Percentiles rank a stretch among this genome's conserved stretches.
Conservation (phyloP, 2,888 invertebrate species). For the Mythimna lalbum region DNA sequence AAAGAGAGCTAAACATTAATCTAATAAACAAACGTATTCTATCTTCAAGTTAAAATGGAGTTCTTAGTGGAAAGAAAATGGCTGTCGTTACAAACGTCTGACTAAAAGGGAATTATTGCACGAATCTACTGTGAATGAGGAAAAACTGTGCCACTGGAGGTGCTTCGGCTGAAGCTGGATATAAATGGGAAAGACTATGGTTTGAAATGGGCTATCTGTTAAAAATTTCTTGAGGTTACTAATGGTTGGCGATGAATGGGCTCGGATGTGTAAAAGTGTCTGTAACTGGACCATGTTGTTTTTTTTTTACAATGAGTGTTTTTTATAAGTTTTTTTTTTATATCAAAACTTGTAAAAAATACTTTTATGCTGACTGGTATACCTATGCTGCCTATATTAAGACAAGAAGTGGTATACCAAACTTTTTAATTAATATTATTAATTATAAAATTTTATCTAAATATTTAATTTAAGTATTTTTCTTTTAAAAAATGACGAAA, state of each 20-base stretch:
- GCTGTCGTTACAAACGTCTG: constrained; percentile 55
- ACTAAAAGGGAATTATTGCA: constrained; percentile 62
- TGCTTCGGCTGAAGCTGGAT: constrained; percentile 28
- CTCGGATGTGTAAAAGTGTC: too few relatives aligned
- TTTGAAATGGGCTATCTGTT: constrained; percentile 22
- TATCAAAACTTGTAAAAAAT: too few relatives aligned
- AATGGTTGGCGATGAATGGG: not conserved
- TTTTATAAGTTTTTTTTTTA: too few relatives aligned
- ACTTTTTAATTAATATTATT: too few relatives aligned
- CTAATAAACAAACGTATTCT: constrained; percentile 32
- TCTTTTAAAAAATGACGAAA: too few relatives aligned
- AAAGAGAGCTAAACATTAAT: constrained; percentile 46
- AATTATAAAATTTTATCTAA: too few relatives aligned
- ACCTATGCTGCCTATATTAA: too few relatives aligned
- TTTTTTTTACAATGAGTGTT: too few relatives aligned
- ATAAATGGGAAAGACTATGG: constrained; percentile 40
- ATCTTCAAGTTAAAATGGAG: constrained; percentile 49
- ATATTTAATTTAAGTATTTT: too few relatives aligned
- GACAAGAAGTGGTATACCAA: too few relatives aligned
- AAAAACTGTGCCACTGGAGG: constrained; percentile 43
- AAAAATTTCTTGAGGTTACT: not conserved
- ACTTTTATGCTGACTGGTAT: too few relatives aligned
- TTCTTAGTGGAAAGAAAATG: constrained; percentile 44
- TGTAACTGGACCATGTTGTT: too few relatives aligned
- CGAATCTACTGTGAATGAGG: constrained; percentile 56